Evolutionary conservation across 1,140 invertebrate genomes (phyloP), one percentile per base, ranked within the genome.

Genomic region (Aradophagus sp.): DNA sequence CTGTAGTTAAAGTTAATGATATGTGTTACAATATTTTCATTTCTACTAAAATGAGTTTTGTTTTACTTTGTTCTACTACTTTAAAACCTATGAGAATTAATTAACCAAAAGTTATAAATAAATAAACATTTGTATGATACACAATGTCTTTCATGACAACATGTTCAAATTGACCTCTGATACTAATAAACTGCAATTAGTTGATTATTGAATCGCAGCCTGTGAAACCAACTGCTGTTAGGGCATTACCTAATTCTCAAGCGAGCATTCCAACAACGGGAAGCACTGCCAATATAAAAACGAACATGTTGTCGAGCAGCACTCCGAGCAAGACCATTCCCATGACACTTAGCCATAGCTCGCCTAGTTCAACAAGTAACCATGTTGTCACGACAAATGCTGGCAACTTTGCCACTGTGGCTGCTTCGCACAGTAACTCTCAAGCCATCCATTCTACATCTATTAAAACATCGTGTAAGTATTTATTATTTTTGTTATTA

Each of bases 151-250:
- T n/a, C n/a, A n/a, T n/a, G n/a, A n/a, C n/a, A n/a, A n/a, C n/a
- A n/a, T n/a, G n/a, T n/a, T n/a, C n/a, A n/a, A n/a, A n/a, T n/a
- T n/a, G n/a, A n/a, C 17, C 1, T 32, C 19, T 39, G 34, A 26
- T 53, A 65, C 61, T 65, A 65, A 65, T 65, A 15, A 55, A 56
- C 12, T 56, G 14, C 17, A 58, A 55, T 58, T 38, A 67, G 35
- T 62, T 68, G 38, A 69, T 36, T 74, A 70, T 58, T 63, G 78
- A 70, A 80, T 84, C 84, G 68, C 82, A 90, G 88, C 90, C 89
- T 72, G 88, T 93, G 23, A 93, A 93, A 85, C 92, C 92, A 12
- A 91, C 88, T 65, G 90, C 91, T 47, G 90, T 93, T 35, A 86
- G 91, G 83, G 89, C 90, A 52, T 86, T 87, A 74, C 84, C 87